Evolutionary conservation across 1,140 invertebrate genomes (phyloP), one percentile per base, ranked within the genome.

Genomic region (Microplitis mediator): DNA sequence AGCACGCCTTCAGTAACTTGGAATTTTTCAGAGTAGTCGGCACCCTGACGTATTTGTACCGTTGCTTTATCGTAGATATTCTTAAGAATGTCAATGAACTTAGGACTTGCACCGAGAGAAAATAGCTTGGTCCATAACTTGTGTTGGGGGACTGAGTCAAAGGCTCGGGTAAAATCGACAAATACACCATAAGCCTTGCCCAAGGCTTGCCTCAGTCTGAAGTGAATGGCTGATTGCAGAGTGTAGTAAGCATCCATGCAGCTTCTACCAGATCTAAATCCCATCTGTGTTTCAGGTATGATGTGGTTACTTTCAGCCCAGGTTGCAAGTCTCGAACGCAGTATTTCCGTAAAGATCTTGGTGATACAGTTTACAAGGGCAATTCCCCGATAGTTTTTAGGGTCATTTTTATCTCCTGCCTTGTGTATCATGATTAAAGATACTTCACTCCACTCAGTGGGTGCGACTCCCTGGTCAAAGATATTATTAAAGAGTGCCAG

Each of bases 81-180:
- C 13, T 60, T 63, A 32, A 56, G 50, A 32, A 69, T 36, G 11
- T 36, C 23, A 5, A 75, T 69, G 13, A 75, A 35, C 14, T 68
- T 75, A 9, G 32, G 0, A 35, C 74, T 75, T 2, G 72, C 32
- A 4, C 66, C 74, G 6, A 72, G 13, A 0, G 9, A 11, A 13
- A 5, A 11, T 23, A 56, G 52, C 56, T 58, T 69, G 4, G 14
- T 4, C 67, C 67, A 56, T n/a, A 69, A n/a, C 8, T n/a, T 11
- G 1, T 32, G 11, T 23, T 75, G 60, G 0, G 67, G 34, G 3
- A 75, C 35, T 4, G 70, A 72, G 58, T 72, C 65, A 39, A 75
- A 75, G 3, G 70, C 70, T 50, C 60, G 72, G 14, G 11, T 54
- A 16, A 75, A 75, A 23, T 75, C 70, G 6, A 75, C 45, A 54